Evolutionary conservation across 2,113 vertebrate species (phyloP), one percentile per base, ranked within the genome.

Genomic region (Poecile atricapillus): DNA sequence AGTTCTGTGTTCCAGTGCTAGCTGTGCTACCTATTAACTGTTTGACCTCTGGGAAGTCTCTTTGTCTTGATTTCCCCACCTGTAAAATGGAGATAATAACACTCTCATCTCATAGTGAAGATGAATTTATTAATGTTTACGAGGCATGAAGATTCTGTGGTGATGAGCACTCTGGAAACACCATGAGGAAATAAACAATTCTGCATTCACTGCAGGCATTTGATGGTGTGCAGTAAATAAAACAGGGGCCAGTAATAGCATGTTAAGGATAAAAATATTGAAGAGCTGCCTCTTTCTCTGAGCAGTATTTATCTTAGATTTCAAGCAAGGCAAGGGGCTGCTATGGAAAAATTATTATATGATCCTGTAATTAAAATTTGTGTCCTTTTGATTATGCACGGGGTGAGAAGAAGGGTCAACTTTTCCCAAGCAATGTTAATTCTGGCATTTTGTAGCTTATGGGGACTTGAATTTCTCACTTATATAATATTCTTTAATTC

Each of bases 101-200:
- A 86, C 92, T 95, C 75, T 94, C 95, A 95, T 96, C 90, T 93
- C 92, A 89, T 91, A 96, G 95, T 86, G 90, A 94, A 95, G 94
- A 94, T 96, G 95, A 96, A 97, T 97, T 97, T 97, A 97, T 97
- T 94, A 97, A 96, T 95, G 95, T 97, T 97, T 97, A 97, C 94
- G 73, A 96, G 94, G 95, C 96, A 96, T 95, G 94, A 95, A 96
- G 95, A 96, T 97, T 96, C 96, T 92, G 94, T 93, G 86, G 88
- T 89, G 96, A 97, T 97, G 96, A 96, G 94, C 90, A 94, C 92
- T 97, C 95, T 87, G 94, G 96, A 96, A 96, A 93, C 94, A 96
- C 94, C 93, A 93, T 50, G 85, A 96, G 91, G 94, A 97, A 95
- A 97, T 97, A 95, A 96, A 94, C 94, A 95, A 95, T 96, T 97